Evolutionary conservation across 2,888 invertebrate genomes (phyloP).

Genomic region (Ophioninae sp.): DNA sequence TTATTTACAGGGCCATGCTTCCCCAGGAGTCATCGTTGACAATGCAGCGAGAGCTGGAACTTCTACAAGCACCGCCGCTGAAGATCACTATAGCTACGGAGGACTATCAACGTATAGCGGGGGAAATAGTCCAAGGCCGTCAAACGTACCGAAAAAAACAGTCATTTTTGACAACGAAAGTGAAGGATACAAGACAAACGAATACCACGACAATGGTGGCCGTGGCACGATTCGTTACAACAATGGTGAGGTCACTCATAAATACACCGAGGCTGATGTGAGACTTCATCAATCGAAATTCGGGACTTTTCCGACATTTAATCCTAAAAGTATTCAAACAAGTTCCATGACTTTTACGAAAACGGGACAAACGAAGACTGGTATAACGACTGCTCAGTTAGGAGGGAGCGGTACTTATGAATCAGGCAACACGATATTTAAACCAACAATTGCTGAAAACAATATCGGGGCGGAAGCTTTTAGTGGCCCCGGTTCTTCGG

Average conservation of each 20-base stretch:
- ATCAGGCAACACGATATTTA: slow-evolving; percentile 67
- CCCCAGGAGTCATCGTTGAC: slow-evolving; percentile 62
- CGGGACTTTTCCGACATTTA: slow-evolving; percentile 54
- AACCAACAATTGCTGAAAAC: slow-evolving; percentile 69
- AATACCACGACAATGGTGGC: slow-evolving; percentile 74
- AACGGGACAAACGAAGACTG: slow-evolving; percentile 77
- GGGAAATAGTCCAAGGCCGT: slow-evolving; percentile 18
- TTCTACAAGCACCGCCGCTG: slow-evolving; percentile 48
- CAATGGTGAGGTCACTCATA: slow-evolving; percentile 72
- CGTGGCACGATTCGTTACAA: slow-evolving; percentile 74
- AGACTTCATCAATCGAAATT: slow-evolving; percentile 69
- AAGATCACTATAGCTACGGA: slow-evolving; percentile 31
- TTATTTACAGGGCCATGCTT: slow-evolving; percentile 65
- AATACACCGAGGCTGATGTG: slow-evolving; percentile 75
- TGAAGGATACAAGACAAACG: slow-evolving; percentile 72
- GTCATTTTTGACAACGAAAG: slow-evolving; percentile 44
- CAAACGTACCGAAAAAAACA: slow-evolving; percentile 38
- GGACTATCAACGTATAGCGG: slow-evolving; percentile 52
- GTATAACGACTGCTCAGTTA: slow-evolving; percentile 75
- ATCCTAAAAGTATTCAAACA: slow-evolving; percentile 34
- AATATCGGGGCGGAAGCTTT: slow-evolving; percentile 77
- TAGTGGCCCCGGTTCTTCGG: slow-evolving; percentile 68
- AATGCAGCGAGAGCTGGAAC: slow-evolving; percentile 61
- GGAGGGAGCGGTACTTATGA: slow-evolving; percentile 77
- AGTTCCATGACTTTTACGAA: slow-evolving; percentile 75